phyloP scores from a whole-genome alignment of 2,888 invertebrate species.

The Nemoura dubitans region DNA sequence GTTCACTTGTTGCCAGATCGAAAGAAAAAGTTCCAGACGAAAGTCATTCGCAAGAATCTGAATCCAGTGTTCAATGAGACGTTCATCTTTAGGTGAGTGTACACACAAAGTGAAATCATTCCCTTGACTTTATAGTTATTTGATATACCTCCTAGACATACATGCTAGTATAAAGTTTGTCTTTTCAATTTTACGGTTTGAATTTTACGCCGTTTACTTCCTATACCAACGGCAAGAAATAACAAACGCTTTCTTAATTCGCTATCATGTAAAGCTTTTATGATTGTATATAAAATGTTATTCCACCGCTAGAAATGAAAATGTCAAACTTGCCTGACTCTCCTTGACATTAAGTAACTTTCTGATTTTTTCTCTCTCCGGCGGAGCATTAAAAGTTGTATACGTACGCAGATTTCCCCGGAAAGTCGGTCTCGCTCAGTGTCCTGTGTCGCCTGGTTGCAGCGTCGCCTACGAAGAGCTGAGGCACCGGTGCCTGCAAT shows the following conservation, averaged over 20 bases:
- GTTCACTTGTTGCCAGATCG: constrained; percentile 84
- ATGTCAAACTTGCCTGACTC: background rate
- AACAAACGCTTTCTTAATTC: background rate
- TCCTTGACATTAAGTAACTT: background rate
- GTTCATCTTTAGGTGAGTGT: constrained; percentile 78
- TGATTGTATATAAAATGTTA: background rate
- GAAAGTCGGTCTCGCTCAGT: too few relatives aligned
- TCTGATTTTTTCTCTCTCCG: background rate
- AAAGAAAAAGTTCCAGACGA: constrained; percentile 87
- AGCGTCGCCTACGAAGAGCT: constrained; percentile 81
- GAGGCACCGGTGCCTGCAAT: constrained; percentile 79
- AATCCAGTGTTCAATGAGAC: constrained; percentile 87
- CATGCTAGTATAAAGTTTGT: too few relatives aligned
- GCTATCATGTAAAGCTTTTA: background rate
- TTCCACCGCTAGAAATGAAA: background rate
- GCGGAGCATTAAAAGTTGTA: background rate
- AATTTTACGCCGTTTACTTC: too few relatives aligned
- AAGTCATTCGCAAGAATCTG: constrained; percentile 81
- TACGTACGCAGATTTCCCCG: background rate
- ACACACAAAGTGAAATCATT: background rate
- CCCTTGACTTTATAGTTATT: too few relatives aligned
- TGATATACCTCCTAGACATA: too few relatives aligned
- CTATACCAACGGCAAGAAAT: too few relatives aligned
- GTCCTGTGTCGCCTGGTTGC: too few relatives aligned
- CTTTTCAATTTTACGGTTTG: too few relatives aligned